Base-by-base conservation (phyloP, 2,888 invertebrate species). In the Nomada fabriciana region DNA sequence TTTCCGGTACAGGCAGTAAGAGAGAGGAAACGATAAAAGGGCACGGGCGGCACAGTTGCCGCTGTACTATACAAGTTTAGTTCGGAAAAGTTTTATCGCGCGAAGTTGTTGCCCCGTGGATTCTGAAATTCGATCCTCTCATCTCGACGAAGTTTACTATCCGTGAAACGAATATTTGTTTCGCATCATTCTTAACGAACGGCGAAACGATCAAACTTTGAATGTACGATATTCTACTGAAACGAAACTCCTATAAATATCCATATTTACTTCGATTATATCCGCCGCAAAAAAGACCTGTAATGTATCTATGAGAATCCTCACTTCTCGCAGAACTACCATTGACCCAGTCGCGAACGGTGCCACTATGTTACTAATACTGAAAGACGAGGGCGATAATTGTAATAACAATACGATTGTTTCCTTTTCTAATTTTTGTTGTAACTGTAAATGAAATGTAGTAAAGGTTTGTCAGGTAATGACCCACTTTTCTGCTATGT, bases 61-160 rank as follows among this genome's bases (percentile, higher is more conserved):
- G 36, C 47, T 53, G 29, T 67, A 15, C 23, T 15, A n/a, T 25
- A 25, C 80, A 43, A 72, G 80, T 53, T 67, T 43, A 61, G 72
- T 67, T 50, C 43, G 61, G 2, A 50, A 36, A 80, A 84, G 80
- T 84, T 86, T 85, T 77, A 76, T 84, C 73, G 76, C 59, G 69
- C n/a, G 55, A 83, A 75, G 72, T 86, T 83, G 53, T 36, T 23
- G 55, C 53, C 36, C 63, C 57, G 61, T 65, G 67, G 52, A 72
- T 65, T 79, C 86, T 75, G 63, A 76, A 73, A 83, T 86, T 76
- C 80, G 84, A 85, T 83, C 79, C 72, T 50, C 67, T 52, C 55
- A 11, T 25, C 57, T 78, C 57, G 10, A 25, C 15, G 18, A 23
- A 25, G 13, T 29, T 53, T 60, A 47, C 50, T 68, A 57, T 25